Base-by-base conservation (phyloP, 35 echinoderm and acorn worm species). In the Nesometra sesokonis region DNA sequence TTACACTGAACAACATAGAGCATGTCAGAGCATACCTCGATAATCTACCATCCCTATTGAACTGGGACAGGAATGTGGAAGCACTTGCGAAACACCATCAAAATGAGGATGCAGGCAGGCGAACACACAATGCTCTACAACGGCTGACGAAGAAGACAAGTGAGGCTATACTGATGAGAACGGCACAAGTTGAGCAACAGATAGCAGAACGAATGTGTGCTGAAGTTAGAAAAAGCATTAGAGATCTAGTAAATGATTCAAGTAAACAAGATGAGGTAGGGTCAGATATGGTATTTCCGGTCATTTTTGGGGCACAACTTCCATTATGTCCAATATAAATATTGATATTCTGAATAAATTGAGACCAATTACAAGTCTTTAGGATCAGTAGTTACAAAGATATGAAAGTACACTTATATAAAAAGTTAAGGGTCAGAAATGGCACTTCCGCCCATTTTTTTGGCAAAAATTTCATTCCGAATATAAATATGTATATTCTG, bases 1-100 rank as follows among this genome's bases (percentile, higher is more conserved):
- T 99, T 11, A 99, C 96, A 30, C 89, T 99, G 21, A 99, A 99
- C 92, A 99, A 99, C 86, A 99, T 99, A 32, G 96, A 99, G 83
- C 90, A 94, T 67, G 96, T 94, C 76, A 76, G 92, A 9, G 92
- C 57, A 31, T 99, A 99, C 52, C 88, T 99, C 32, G 96, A 99
- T 82, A 94, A 91, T 39, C 85, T 99, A 1, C 92, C 96, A 79
- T 82, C 77, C 27, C 88, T 94, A 23, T 78, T 99, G 30, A 84
- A 94, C 34, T 99, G 96, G 96, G 89, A 99, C 37, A 84, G 86
- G 37, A 99, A 86, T 31, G 84, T 94, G 15, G 76, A 87, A 33
- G 78, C 67, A 35, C 85, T 99, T 17, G 93, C 90, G 29, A 88
- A 82, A 33, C 84, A 90, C 30, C 96, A 99, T 78, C 78, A 88